phyloP scores from a whole-genome alignment of 2,888 invertebrate genomes.

The Liposcelis brunnea region DNA sequence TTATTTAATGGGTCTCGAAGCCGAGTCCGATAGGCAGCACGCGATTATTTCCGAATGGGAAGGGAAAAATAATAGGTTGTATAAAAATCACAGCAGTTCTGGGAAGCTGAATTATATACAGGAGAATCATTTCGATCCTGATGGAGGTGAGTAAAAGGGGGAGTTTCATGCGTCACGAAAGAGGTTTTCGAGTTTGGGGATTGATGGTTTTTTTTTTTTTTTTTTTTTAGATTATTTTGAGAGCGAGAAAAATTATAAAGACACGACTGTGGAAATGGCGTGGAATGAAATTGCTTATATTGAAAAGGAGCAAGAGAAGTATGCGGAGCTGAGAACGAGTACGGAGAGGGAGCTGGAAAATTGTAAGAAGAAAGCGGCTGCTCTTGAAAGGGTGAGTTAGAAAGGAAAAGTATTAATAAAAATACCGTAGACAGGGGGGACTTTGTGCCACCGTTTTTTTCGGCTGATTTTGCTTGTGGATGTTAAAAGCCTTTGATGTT shows the following conservation, averaged over 20 bases:
- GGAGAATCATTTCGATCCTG: constrained; percentile 43
- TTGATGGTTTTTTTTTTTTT: too few species aligned
- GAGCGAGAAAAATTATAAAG: constrained; percentile 22
- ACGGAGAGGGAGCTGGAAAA: constrained; percentile 68
- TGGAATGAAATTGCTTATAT: constrained; percentile 71
- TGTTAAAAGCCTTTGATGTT: too few species aligned
- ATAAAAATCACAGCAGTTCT: constrained; percentile 32
- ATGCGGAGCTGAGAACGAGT: constrained; percentile 52
- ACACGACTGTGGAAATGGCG: constrained; percentile 57
- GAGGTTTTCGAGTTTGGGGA: too few species aligned
- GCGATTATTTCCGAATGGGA: constrained; percentile 82
- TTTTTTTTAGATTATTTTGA: too few species aligned
- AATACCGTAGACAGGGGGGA: too few species aligned
- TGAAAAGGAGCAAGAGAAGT: constrained; percentile 69
- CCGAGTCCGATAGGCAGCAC: constrained; percentile 79
- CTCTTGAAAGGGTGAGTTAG: constrained; percentile 62
- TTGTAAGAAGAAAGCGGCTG: constrained; percentile 58
- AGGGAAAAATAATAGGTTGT: constrained; percentile 58
- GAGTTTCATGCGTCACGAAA: too few species aligned
- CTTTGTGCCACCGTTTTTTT: too few species aligned
- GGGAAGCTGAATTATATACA: constrained; percentile 22
- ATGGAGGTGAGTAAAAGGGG: constrained; percentile 29
- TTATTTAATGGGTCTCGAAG: constrained; percentile 64
- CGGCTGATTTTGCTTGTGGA: neutral
- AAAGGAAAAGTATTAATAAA: neutral